A percentile compares a stretch with the other conserved stretches of the same genome.
Evolutionary conservation across 2,888 invertebrate genomes (phyloP).

Genomic region (Stenurella melanura): DNA sequence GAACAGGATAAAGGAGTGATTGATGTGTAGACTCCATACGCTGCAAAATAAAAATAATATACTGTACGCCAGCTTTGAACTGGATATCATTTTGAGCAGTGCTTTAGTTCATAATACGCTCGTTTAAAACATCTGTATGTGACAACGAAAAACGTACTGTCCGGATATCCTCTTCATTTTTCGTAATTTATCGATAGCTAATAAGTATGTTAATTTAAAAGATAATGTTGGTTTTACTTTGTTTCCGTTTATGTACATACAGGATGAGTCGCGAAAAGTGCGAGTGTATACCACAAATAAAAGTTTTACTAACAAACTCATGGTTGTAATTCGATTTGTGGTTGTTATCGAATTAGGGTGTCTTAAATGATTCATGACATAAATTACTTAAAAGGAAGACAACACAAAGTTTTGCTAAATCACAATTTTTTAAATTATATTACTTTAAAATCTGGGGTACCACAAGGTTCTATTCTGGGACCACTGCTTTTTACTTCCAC

Average conservation of each 20-base stretch:
- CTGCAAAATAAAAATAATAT: slow-evolving; percentile 17
- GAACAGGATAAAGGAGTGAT: slow-evolving; percentile 15
- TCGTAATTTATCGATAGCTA: not conserved
- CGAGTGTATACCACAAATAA: too few relatives aligned
- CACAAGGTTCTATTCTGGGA: too few relatives aligned
- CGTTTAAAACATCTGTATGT: slow-evolving; percentile 21
- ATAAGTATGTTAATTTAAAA: not conserved
- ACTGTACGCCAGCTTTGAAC: slow-evolving; percentile 1
- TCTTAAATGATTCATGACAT: too few relatives aligned
- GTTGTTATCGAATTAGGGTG: too few relatives aligned
- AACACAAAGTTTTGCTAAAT: too few relatives aligned
- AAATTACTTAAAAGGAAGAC: too few relatives aligned
- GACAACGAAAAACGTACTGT: slow-evolving; percentile 12
- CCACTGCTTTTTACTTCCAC: too few relatives aligned
- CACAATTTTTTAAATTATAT: too few relatives aligned
- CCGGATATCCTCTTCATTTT: slow-evolving; percentile 5
- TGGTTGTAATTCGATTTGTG: too few relatives aligned
- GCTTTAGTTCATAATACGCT: slow-evolving; percentile 14
- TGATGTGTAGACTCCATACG: slow-evolving; percentile 26
- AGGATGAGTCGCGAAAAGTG: too few relatives aligned
- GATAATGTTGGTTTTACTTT: slow-evolving; percentile 10
- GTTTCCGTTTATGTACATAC: not conserved
- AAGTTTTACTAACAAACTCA: too few relatives aligned
- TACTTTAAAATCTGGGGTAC: too few relatives aligned
- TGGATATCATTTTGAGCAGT: slow-evolving; percentile 13